These are phyloP conservation scores for Polyommatus icarus DNA, from an alignment of 2,888 invertebrate genomes.

Conservation along the genomic window DNA sequence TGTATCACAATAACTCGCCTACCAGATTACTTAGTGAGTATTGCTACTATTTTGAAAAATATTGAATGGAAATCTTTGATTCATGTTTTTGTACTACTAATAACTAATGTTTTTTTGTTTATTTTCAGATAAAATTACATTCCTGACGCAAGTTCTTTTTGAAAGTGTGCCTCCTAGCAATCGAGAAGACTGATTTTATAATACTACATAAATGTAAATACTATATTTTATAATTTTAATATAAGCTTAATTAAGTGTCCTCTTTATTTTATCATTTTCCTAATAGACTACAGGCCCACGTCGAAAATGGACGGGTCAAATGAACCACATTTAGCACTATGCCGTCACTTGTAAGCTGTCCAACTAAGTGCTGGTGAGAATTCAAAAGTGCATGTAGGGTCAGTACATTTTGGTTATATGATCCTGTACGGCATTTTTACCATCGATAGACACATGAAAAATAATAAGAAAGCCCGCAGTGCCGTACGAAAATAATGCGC, in stretches of 20 bases:
- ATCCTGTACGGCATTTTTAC: too few species aligned
- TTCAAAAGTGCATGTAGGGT: too few species aligned
- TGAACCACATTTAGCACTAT: too few species aligned
- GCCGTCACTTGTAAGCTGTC: too few species aligned
- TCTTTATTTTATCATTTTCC: background rate
- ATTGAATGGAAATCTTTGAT: background rate
- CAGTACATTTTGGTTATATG: too few species aligned
- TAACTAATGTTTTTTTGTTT: conserved; percentile 38
- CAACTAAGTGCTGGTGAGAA: too few species aligned
- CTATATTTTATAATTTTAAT: conserved; percentile 19
- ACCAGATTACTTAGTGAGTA: conserved; percentile 82
- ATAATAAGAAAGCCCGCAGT: too few species aligned
- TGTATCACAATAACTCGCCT: conserved; percentile 85
- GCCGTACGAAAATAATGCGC: too few species aligned
- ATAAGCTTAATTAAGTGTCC: conserved; percentile 29
- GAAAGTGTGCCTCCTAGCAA: conserved; percentile 83
- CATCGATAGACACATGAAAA: too few species aligned
- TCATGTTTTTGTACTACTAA: too few species aligned
- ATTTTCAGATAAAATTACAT: conserved; percentile 83
- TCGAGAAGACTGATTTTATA: conserved; percentile 65
- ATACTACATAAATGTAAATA: conserved; percentile 35
- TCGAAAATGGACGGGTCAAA: too few species aligned
- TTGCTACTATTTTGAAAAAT: conserved; percentile 25
- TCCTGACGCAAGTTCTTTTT: conserved; percentile 83
- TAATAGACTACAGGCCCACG: too few species aligned